phyloP scores from a whole-genome alignment of 2,888 invertebrate species.

The Agrenia bidenticulata region DNA sequence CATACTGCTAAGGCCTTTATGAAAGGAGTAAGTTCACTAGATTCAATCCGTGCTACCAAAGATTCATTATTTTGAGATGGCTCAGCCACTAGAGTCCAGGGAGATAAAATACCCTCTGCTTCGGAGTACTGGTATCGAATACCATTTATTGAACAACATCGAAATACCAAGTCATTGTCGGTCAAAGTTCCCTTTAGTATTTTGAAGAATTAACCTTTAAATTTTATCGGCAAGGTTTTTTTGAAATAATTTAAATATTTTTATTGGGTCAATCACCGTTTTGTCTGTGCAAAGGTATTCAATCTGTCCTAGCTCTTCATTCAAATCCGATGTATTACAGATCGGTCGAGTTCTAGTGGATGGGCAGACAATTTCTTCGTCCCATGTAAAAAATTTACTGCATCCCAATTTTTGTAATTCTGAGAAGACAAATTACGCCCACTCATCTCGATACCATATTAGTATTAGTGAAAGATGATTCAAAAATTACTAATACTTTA shows the following conservation, averaged over 20 bases:
- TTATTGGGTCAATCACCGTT: too few species aligned
- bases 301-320: constrained; percentile 94
- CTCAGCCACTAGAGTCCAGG: neutral
- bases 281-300: constrained; percentile 95
- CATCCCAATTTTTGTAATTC: constrained; percentile 66
- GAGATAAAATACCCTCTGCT: neutral
- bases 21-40: constrained; percentile 59
- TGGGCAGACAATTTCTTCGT: constrained; percentile 85
- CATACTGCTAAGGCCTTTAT: constrained; percentile 84
- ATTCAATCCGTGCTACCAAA: too few species aligned
- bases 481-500: constrained; percentile 58
- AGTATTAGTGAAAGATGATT: too few species aligned
- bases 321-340: constrained; percentile 92
- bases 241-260: neutral
- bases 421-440: constrained; percentile 52
- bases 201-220: neutral
- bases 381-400: constrained; percentile 86
- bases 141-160: constrained; percentile 73
- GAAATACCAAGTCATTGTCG: constrained; percentile 98
- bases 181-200: constrained; percentile 91
- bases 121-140: constrained; percentile 62
- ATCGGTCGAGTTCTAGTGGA: constrained; percentile 87
- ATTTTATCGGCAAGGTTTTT: constrained; percentile 61
- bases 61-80: too few species aligned
- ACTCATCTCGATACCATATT: too few species aligned